Percentiles rank a stretch among this genome's conserved stretches.
phyloP scores from a whole-genome alignment of 1,140 invertebrate genomes.

The Camponotus floridanus region DNA sequence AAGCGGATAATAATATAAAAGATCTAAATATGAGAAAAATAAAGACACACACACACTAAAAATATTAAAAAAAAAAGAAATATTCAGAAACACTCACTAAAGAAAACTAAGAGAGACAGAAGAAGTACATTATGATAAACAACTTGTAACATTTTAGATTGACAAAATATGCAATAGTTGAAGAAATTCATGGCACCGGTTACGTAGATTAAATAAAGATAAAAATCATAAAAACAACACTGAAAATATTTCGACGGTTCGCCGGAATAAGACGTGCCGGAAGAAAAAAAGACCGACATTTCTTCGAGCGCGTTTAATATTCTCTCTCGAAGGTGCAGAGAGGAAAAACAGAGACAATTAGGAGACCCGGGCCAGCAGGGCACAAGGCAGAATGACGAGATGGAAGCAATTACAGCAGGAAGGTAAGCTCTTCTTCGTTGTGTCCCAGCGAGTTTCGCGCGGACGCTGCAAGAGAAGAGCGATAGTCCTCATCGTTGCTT shows the following conservation, averaged over 20 bases:
- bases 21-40: background rate
- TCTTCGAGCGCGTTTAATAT: slow-evolving; percentile 54
- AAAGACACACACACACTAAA: background rate
- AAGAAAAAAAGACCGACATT: slow-evolving; percentile 34
- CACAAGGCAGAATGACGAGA: slow-evolving; percentile 65
- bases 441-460: slow-evolving; percentile 56
- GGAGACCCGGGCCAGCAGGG: slow-evolving; percentile 38
- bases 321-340: slow-evolving; percentile 63
- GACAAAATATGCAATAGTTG: slow-evolving; percentile 30
- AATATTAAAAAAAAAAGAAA: background rate
- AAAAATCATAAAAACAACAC: slow-evolving; percentile 25
- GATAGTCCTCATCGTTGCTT: slow-evolving; percentile 49
- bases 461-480: slow-evolving; percentile 48
- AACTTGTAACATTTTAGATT: slow-evolving; percentile 11
- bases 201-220: background rate
- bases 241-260: slow-evolving; percentile 38
- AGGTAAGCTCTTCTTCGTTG: slow-evolving; percentile 68
- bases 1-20: background rate
- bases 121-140: background rate
- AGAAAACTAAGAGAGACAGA: background rate
- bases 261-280: slow-evolving; percentile 5
- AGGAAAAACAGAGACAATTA: slow-evolving; percentile 70
- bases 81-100: background rate
- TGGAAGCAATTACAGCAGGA: slow-evolving; percentile 70
- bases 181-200: background rate